These are phyloP conservation scores for Oophaga sylvatica DNA, from an alignment of 2,797 vertebrate genomes.

Conservation along the genomic window DNA sequence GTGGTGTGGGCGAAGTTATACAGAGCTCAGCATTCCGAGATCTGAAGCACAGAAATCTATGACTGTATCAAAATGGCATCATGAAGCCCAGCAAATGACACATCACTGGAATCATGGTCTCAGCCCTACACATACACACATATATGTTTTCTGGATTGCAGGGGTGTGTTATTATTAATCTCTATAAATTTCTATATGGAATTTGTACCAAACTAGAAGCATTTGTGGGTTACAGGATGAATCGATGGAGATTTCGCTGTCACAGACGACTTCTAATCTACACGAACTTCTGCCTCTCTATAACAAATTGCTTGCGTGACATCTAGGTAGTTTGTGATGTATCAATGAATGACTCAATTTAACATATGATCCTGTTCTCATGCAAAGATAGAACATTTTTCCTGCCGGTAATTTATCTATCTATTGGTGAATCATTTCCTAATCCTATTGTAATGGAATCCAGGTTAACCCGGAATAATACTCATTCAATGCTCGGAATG, in stretches of 20 bases:
- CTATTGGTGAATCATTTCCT: constrained; percentile 45
- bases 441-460: constrained; percentile 55
- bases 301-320: neutral
- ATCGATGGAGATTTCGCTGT: neutral
- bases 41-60: no score
- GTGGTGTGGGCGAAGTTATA: no score
- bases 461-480: constrained; percentile 43
- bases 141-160: neutral
- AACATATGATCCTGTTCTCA: constrained; percentile 29
- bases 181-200: neutral
- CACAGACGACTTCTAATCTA: neutral
- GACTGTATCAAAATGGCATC: no score
- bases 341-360: constrained; percentile 19
- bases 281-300: neutral
- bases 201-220: neutral
- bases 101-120: no score
- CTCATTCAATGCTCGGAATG: neutral
- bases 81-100: no score
- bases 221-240: neutral
- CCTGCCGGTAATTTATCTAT: constrained; percentile 16
- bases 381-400: constrained; percentile 24
- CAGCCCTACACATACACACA: no score
- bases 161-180: neutral
- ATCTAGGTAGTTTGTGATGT: constrained; percentile 9
- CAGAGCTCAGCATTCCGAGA: no score